A percentile compares a stretch with the other conserved stretches of the same genome.
These are phyloP conservation scores for Halcyon smyrnensis DNA, from an alignment of 2,797 vertebrate genomes.

Conservation along the genomic window DNA sequence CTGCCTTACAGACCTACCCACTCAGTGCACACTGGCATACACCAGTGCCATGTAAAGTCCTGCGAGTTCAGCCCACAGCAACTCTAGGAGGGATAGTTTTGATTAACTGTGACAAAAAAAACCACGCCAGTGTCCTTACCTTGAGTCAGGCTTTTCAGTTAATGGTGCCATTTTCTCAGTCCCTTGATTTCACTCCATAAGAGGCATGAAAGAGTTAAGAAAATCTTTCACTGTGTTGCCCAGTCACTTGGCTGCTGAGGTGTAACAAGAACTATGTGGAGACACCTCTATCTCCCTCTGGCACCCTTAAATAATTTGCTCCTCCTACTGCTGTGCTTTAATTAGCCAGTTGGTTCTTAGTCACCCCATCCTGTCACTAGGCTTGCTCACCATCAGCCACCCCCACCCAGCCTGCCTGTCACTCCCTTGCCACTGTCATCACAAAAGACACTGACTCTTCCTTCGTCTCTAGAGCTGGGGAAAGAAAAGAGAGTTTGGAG, in stretches of 20 bases:
- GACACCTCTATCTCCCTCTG: slow-evolving; percentile 15
- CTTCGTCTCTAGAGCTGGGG: neutral
- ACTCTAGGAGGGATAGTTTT: neutral
- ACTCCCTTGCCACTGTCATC: slow-evolving; percentile 55
- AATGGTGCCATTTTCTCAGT: slow-evolving; percentile 58
- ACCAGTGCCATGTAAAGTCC: neutral
- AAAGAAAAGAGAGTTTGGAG: neutral
- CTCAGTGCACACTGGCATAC: neutral
- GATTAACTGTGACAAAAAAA: neutral
- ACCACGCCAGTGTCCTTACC: slow-evolving; percentile 15
- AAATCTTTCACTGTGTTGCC: neutral
- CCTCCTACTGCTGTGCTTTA: slow-evolving; percentile 71
- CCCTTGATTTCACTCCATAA: neutral
- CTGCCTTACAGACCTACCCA: neutral
- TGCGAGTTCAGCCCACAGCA: neutral
- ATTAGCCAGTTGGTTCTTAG: slow-evolving; percentile 71
- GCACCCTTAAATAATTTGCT: slow-evolving; percentile 64
- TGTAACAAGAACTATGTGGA: slow-evolving; percentile 35
- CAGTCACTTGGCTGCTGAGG: slow-evolving; percentile 20
- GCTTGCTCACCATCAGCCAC: slow-evolving; percentile 62
- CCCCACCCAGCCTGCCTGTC: slow-evolving; percentile 60
- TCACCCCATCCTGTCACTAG: slow-evolving; percentile 63
- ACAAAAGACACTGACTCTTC: neutral
- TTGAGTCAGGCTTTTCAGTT: slow-evolving; percentile 42
- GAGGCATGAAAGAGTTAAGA: neutral